Evolutionary conservation across 1,140 invertebrate genomes (phyloP).

Genomic region (Drosophila bocki): DNA sequence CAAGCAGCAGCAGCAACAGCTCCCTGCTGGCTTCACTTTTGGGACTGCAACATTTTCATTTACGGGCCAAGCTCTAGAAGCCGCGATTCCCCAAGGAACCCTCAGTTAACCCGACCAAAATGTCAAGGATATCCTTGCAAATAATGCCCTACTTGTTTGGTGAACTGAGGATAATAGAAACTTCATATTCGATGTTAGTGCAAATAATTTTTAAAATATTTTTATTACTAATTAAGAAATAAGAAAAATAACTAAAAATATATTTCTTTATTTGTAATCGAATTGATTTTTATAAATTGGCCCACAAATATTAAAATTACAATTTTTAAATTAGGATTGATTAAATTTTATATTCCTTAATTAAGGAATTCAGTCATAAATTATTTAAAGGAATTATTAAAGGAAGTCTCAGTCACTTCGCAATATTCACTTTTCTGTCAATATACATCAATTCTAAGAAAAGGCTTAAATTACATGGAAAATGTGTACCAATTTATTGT

Average conservation of each 20-base stretch:
- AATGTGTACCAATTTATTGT: background rate
- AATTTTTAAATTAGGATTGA: no score
- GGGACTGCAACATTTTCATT: conserved; percentile 37
- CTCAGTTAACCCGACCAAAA: conserved; percentile 1
- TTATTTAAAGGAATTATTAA: background rate
- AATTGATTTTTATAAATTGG: no score
- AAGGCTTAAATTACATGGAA: background rate
- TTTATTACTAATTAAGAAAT: no score
- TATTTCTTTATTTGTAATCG: no score
- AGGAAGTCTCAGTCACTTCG: no score
- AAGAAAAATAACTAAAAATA: no score
- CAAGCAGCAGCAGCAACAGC: conserved; percentile 22
- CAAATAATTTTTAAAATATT: no score
- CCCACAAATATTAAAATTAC: no score
- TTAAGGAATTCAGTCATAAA: background rate
- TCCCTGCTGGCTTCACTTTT: conserved; percentile 42
- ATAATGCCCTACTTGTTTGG: background rate
- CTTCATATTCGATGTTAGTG: background rate
- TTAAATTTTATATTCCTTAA: background rate
- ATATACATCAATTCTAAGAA: background rate
- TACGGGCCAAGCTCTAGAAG: conserved; percentile 7
- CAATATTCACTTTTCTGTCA: background rate
- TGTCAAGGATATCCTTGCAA: background rate
- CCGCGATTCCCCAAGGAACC: conserved; percentile 3
- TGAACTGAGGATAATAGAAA: background rate